These are phyloP conservation scores for Epizoanthus scotinus DNA, from an alignment of 92 coral and sea anemone genomes.

Conservation along the genomic window DNA sequence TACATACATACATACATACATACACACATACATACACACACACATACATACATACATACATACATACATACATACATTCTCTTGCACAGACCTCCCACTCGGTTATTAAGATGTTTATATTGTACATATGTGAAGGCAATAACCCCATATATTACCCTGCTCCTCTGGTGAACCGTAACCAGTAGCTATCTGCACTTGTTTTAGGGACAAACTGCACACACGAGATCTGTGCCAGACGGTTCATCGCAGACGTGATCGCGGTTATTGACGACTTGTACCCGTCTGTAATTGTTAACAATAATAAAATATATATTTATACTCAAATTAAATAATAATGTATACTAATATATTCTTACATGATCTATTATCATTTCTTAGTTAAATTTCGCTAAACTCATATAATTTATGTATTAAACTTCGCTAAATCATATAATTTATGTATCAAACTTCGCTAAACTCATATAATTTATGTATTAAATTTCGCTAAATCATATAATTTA, in stretches of 20 bases:
- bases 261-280: conserved; percentile 50
- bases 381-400: too few species aligned
- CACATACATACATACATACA: not conserved
- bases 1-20: not conserved
- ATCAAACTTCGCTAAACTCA: too few species aligned
- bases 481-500: too few species aligned
- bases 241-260: conserved; percentile 70
- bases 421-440: too few species aligned
- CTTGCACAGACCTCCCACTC: too few species aligned
- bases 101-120: too few species aligned
- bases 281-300: conserved; percentile 38
- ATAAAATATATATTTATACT: not conserved
- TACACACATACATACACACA: not conserved
- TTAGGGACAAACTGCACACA: conserved; percentile 74
- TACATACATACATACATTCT: not conserved
- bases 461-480: too few species aligned
- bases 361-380: too few species aligned
- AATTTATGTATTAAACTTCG: too few species aligned
- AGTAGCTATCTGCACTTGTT: conserved; percentile 58
- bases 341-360: too few species aligned
- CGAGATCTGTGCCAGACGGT: conserved; percentile 59
- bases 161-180: conserved; percentile 66
- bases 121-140: not conserved
- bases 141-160: conserved; percentile 44
- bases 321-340: too few species aligned